Percentiles rank a stretch among this genome's conserved stretches.
Evolutionary conservation across 2,113 vertebrate species (phyloP).

Genomic region (Pterophyllum scalare): DNA sequence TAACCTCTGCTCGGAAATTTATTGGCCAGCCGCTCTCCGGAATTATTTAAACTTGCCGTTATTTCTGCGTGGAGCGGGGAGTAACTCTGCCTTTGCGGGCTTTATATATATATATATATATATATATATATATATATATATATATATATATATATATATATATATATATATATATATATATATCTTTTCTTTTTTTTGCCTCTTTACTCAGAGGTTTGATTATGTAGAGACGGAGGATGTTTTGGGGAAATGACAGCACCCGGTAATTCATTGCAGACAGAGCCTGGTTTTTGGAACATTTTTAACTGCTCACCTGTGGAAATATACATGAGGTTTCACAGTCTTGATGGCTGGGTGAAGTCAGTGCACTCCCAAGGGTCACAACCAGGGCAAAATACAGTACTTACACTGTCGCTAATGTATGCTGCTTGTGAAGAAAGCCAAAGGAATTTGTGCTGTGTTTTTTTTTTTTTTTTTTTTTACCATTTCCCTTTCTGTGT

Average conservation of each 20-base stretch:
- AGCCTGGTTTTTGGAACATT: slow-evolving; percentile 35
- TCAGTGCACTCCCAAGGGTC: slow-evolving; percentile 59
- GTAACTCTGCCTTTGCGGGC: slow-evolving; percentile 31
- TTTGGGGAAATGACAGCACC: slow-evolving; percentile 58
- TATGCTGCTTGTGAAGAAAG: slow-evolving; percentile 35
- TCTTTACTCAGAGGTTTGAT: slow-evolving; percentile 53
- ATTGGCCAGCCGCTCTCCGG: slow-evolving; percentile 77
- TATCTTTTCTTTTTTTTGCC: slow-evolving; percentile 28
- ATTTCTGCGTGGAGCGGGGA: slow-evolving; percentile 54
- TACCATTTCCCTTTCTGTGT: slow-evolving; percentile 36
- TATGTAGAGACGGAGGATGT: slow-evolving; percentile 63
- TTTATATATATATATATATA: slow-evolving; percentile 25
- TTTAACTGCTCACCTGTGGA: slow-evolving; percentile 74
- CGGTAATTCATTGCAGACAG: slow-evolving; percentile 62
- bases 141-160: slow-evolving; percentile 16
- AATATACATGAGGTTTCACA: slow-evolving; percentile 56
- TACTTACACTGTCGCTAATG: slow-evolving; percentile 46
- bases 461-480: slow-evolving; percentile 27
- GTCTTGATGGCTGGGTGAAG: slow-evolving; percentile 62
- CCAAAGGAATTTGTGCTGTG: slow-evolving; percentile 35
- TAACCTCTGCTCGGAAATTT: slow-evolving; percentile 83
- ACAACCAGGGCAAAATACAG: slow-evolving; percentile 48
- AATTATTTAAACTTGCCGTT: slow-evolving; percentile 83
- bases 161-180: slow-evolving; percentile 19
- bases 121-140: slow-evolving; percentile 15